Conservation (phyloP, 2,888 invertebrate genomes). For the Acrocyrtus sp. region DNA sequence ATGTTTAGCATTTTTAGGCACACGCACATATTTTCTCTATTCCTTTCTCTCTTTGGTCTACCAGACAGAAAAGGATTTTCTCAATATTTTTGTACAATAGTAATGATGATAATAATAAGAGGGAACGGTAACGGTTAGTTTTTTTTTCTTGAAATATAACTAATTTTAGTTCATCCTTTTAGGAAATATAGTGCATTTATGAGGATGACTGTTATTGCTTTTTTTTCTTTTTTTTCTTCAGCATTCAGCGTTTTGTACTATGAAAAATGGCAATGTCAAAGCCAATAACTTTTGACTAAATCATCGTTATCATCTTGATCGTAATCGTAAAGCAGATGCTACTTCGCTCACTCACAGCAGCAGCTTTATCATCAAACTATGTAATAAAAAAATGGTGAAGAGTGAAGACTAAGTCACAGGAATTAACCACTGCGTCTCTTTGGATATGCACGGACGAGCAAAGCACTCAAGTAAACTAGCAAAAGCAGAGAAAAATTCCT, state of each 20-base stretch:
- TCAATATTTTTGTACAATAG: neutral
- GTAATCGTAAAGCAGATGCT: constrained; percentile 26
- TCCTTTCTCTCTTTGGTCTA: too few relatives aligned
- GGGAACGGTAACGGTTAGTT: constrained; percentile 31
- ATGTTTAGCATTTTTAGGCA: neutral
- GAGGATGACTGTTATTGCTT: too few relatives aligned
- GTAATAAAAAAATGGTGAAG: too few relatives aligned
- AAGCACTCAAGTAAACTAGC: constrained; percentile 35
- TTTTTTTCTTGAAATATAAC: constrained; percentile 23
- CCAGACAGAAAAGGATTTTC: neutral
- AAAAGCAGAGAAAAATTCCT: constrained; percentile 15
- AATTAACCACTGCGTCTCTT: constrained; percentile 48
- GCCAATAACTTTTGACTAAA: constrained; percentile 39
- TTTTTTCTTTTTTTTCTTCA: too few relatives aligned
- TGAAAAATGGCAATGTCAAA: constrained; percentile 34
- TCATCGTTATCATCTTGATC: constrained; percentile 20
- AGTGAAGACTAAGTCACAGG: constrained; percentile 44
- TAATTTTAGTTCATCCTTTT: too few relatives aligned
- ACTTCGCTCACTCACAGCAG: constrained; percentile 30
- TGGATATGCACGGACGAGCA: constrained; percentile 50
- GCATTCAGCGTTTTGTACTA: too few relatives aligned
- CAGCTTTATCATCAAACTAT: too few relatives aligned
- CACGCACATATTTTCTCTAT: neutral
- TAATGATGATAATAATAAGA: constrained; percentile 17
- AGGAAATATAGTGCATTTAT: too few relatives aligned